phyloP scores from a whole-genome alignment of 2,888 invertebrate species.

The Alloscopus bannaensis region DNA sequence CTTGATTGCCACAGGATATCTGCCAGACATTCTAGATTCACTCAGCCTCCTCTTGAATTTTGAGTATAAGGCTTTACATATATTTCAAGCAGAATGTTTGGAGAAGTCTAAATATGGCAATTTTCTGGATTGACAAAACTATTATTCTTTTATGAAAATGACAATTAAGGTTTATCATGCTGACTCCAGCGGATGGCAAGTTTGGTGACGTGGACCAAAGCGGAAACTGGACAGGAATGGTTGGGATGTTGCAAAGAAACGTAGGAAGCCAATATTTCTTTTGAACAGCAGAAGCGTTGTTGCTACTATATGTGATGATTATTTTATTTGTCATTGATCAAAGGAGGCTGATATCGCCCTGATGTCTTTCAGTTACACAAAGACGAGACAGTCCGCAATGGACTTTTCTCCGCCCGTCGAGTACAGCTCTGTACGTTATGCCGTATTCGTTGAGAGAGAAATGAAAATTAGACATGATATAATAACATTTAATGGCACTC shows the following conservation, averaged over 20 bases:
- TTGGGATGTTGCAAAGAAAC: conserved; percentile 68
- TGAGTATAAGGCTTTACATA: too few relatives aligned
- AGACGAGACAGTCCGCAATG: conserved; percentile 64
- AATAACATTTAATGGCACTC: too few relatives aligned
- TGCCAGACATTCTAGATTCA: conserved; percentile 69
- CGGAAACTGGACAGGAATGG: conserved; percentile 72
- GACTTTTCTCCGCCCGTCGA: conserved; percentile 72
- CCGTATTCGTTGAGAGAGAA: too few relatives aligned
- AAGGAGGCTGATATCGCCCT: conserved; percentile 71
- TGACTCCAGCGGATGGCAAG: conserved; percentile 63
- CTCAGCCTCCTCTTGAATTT: conserved; percentile 68
- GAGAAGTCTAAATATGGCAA: too few relatives aligned
- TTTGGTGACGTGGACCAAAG: conserved; percentile 64
- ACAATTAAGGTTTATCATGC: conserved; percentile 58
- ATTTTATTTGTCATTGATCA: neutral
- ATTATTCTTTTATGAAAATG: neutral
- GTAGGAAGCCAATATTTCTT: conserved; percentile 41
- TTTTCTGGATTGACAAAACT: neutral
- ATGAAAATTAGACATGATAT: too few relatives aligned
- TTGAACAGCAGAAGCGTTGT: neutral
- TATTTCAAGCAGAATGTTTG: too few relatives aligned
- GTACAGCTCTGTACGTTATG: conserved; percentile 69
- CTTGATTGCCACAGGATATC: conserved; percentile 61
- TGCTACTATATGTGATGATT: neutral
- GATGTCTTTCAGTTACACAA: conserved; percentile 70